These are phyloP conservation scores for Drosophila micromelanica DNA, from an alignment of 1,140 invertebrate species.

Conservation along the genomic window DNA sequence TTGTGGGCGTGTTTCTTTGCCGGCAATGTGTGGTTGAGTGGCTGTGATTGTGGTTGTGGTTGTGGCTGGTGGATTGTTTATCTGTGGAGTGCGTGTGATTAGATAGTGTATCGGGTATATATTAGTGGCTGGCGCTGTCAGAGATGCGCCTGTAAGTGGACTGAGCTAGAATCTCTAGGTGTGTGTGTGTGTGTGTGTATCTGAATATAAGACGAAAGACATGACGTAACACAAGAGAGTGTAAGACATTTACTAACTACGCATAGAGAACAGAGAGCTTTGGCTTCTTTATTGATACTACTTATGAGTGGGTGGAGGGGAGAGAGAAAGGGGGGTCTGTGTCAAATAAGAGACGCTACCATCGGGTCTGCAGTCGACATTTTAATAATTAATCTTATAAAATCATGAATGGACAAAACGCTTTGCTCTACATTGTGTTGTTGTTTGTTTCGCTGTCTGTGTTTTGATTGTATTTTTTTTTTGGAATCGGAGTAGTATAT, in stretches of 20 bases:
- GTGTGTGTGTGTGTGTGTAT: conserved; percentile 35
- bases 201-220: conserved; percentile 61
- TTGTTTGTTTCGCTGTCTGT: conserved; percentile 40
- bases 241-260: conserved; percentile 68
- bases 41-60: conserved; percentile 24
- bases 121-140: conserved; percentile 4
- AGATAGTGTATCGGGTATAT: conserved; percentile 11
- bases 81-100: conserved; percentile 16
- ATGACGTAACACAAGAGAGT: conserved; percentile 72
- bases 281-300: conserved; percentile 38
- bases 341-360: conserved; percentile 78
- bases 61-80: conserved; percentile 13
- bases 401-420: conserved; percentile 29
- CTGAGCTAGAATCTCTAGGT: conserved; percentile 15
- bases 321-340: conserved; percentile 35
- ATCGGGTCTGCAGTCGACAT: conserved; percentile 83
- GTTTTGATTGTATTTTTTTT: conserved; percentile 18
- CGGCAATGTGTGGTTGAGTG: conserved; percentile 35
- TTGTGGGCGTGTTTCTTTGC: conserved; percentile 31
- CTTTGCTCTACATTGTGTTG: conserved; percentile 32
- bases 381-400: conserved; percentile 20
- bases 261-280: conserved; percentile 29
- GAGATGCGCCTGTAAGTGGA: no score
- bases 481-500: conserved; percentile 11
- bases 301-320: conserved; percentile 34